Percentiles rank a stretch among this genome's conserved stretches.
Conservation (phyloP, 2,888 invertebrate genomes). For the Vesta saturnalis region DNA sequence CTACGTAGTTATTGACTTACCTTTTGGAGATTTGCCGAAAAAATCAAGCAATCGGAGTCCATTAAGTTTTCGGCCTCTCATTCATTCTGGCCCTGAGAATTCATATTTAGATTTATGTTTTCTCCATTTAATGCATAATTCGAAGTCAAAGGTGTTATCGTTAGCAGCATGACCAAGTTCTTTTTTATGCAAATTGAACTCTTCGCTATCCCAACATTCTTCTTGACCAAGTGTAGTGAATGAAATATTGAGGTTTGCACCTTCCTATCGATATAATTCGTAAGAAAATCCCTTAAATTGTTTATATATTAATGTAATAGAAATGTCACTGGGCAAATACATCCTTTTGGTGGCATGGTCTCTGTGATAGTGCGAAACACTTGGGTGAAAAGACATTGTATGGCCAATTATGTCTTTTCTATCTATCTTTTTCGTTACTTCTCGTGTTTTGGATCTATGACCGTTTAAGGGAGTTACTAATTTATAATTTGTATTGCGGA, state of each 20-base stretch:
- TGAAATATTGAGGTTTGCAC: conserved; percentile 24
- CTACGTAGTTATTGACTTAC: no score
- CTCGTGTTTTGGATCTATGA: neutral
- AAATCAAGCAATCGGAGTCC: neutral
- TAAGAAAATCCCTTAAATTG: conserved; percentile 33
- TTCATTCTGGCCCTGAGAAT: conserved; percentile 18
- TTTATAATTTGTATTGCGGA: neutral
- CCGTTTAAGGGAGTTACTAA: neutral
- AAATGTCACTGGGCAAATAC: conserved; percentile 39
- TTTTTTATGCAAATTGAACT: conserved; percentile 29
- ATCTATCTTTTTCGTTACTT: conserved; percentile 10
- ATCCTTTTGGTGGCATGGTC: conserved; percentile 38
- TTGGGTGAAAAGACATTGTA: conserved; percentile 30
- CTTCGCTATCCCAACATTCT: conserved; percentile 36
- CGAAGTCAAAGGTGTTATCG: no score
- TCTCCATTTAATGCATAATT: conserved; percentile 21
- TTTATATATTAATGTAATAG: conserved; percentile 30
- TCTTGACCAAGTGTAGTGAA: conserved; percentile 29
- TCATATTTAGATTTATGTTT: conserved; percentile 22
- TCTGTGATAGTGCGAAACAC: no score
- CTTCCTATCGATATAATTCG: conserved; percentile 28
- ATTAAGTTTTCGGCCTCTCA: neutral
- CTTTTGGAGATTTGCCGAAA: neutral
- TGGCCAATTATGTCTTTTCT: conserved; percentile 28
- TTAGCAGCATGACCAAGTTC: neutral